Evolutionary conservation across 1,140 invertebrate species (phyloP).

Genomic region (Lycorma delicatula): DNA sequence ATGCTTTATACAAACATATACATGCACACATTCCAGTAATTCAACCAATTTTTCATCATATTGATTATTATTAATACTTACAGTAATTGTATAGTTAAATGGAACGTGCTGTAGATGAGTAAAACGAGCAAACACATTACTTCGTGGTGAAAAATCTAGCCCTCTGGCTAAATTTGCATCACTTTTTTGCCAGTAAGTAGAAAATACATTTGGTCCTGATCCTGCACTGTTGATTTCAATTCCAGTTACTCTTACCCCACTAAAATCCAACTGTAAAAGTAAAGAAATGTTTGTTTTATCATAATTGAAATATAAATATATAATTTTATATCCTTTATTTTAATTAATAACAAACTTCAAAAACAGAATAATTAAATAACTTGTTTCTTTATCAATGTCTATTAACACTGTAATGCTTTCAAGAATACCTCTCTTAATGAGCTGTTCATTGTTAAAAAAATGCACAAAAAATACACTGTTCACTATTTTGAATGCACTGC

Average conservation of each 20-base stretch:
- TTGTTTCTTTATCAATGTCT: background rate
- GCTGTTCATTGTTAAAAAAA: too few species aligned
- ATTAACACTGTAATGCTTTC: background rate
- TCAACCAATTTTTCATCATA: too few species aligned
- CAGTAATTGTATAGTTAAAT: too few species aligned
- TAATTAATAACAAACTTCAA: too few species aligned
- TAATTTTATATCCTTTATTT: too few species aligned
- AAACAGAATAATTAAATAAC: background rate
- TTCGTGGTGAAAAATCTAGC: constrained; percentile 40
- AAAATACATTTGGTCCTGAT: constrained; percentile 33
- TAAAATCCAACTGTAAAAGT: constrained; percentile 52
- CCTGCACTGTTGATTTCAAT: constrained; percentile 40
- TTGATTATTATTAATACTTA: too few species aligned
- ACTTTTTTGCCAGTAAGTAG: constrained; percentile 44
- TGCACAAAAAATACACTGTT: too few species aligned
- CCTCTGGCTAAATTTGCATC: constrained; percentile 43
- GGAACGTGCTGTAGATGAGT: constrained; percentile 42
- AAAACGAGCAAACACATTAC: constrained; percentile 40
- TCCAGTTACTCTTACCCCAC: constrained; percentile 43
- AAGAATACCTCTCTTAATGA: background rate
- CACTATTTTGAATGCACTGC: too few species aligned
- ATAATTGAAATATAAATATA: too few species aligned
- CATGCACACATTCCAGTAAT: too few species aligned
- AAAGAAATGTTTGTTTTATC: background rate
- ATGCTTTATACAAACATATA: too few species aligned